Evolutionary conservation across 2,888 invertebrate species (phyloP), one percentile per base, ranked within the genome.

Genomic region (Eulithis testata): DNA sequence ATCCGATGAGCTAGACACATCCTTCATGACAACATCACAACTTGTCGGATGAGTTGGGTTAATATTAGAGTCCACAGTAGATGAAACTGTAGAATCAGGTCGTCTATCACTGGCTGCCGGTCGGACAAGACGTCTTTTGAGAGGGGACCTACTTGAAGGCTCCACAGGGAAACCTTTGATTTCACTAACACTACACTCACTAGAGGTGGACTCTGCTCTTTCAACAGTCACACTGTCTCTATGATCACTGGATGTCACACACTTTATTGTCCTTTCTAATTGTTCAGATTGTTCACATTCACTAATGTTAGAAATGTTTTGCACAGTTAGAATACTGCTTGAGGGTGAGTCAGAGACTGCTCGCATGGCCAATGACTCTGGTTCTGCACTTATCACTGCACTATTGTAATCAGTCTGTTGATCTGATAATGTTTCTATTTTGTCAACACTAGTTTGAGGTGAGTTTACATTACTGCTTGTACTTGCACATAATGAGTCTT

Each of bases 1-100:
- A 81, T 93, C 93, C 54, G 93, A 93, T 54, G 93, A 93, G 82
- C 93, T 93, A 68, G 93, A 91, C 63, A 93, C 93, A 87, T 90
- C 91, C 78, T 93, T 93, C 63, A 85, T 76, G 61, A 88, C 71
- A 72, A 80, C 78, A 74, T 88, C 89, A 82, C 85, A 81, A 77
- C 75, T 81, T 61, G 73, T 73, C 69, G 82, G 83, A 76, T 85
- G 85, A 64, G 77, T 74, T 69, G 78, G 74, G 66, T 82, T 72
- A 63, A 82, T 74, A 76, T 81, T 77, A 73, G 87, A 86, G 77
- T 91, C 92, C 66, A 86, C 90, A 8, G 92, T 90, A 3, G 93
- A 92, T n/a, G 93, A 91, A 47, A 92, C 92, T 65, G 92, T 92
- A 47, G 90, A 89, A 72, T 93, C 93, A n/a, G 92, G 90, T 68